These are phyloP conservation scores for Drosophila pandora DNA, from an alignment of 1,140 invertebrate species.

Conservation along the genomic window DNA sequence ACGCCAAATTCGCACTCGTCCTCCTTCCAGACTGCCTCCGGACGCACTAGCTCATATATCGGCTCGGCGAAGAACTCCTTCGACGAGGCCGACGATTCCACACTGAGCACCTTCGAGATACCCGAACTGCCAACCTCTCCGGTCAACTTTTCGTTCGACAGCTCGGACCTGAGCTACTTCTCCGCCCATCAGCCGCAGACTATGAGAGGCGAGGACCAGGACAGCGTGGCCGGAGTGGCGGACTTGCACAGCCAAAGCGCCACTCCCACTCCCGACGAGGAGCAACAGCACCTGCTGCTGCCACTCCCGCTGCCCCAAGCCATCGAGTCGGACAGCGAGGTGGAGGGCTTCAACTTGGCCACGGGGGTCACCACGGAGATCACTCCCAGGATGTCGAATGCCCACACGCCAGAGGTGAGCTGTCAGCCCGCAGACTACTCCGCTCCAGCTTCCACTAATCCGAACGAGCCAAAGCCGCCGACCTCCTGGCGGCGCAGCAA, in stretches of 20 bases:
- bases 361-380: slow-evolving; percentile 55
- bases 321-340: slow-evolving; percentile 77
- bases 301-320: slow-evolving; percentile 48
- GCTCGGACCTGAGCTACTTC: slow-evolving; percentile 77
- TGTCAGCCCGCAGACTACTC: slow-evolving; percentile 22
- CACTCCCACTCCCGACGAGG: slow-evolving; percentile 73
- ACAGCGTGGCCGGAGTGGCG: slow-evolving; percentile 65
- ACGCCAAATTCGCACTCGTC: slow-evolving; percentile 87
- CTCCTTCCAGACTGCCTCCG: slow-evolving; percentile 88
- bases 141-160: slow-evolving; percentile 79
- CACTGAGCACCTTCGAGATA: slow-evolving; percentile 72
- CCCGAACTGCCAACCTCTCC: slow-evolving; percentile 68
- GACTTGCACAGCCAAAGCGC: slow-evolving; percentile 77
- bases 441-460: slow-evolving; percentile 47
- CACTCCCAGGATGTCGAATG: slow-evolving; percentile 42
- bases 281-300: slow-evolving; percentile 41
- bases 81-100: slow-evolving; percentile 78
- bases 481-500: slow-evolving; percentile 81
- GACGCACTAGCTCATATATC: slow-evolving; percentile 85
- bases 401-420: slow-evolving; percentile 81
- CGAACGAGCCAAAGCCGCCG: slow-evolving; percentile 55
- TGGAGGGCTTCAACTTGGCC: slow-evolving; percentile 61
- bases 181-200: slow-evolving; percentile 60
- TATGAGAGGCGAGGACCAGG: slow-evolving; percentile 62
- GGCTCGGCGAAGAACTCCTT: slow-evolving; percentile 83